Percentiles rank a stretch among this genome's conserved stretches.
These are phyloP conservation scores for Mimas tiliae DNA, from an alignment of 2,888 invertebrate species.

Conservation along the genomic window DNA sequence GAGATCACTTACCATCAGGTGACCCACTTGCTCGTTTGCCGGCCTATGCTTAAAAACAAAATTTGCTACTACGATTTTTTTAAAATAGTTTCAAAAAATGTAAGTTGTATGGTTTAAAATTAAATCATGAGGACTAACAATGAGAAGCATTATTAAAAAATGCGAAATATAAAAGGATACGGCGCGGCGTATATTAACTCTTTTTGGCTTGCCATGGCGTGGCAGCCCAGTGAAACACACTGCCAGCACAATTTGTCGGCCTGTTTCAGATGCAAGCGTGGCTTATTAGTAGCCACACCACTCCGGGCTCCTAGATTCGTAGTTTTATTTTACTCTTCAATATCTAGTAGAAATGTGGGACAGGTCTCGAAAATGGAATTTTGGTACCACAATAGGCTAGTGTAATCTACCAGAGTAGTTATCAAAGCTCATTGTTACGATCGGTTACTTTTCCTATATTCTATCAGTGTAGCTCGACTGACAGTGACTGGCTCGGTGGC, in stretches of 20 bases:
- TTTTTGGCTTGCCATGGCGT: neutral
- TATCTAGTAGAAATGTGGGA: neutral
- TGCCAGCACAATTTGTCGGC: constrained; percentile 42
- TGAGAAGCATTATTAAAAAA: too few relatives aligned
- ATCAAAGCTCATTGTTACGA: too few relatives aligned
- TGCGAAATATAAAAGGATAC: neutral
- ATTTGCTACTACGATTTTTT: too few relatives aligned
- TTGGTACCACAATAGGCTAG: neutral
- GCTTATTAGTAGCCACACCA: neutral
- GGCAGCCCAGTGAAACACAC: neutral
- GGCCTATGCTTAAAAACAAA: too few relatives aligned
- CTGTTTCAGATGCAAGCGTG: constrained; percentile 41
- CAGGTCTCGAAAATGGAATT: constrained; percentile 16
- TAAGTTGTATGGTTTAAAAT: too few relatives aligned
- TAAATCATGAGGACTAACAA: too few relatives aligned
- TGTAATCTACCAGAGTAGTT: neutral
- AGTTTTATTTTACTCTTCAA: constrained; percentile 20
- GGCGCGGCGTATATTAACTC: constrained; percentile 10
- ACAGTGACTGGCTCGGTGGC: too few relatives aligned
- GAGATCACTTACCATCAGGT: too few relatives aligned
- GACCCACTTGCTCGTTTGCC: too few relatives aligned
- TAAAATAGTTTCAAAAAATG: too few relatives aligned
- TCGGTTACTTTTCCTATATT: too few relatives aligned
- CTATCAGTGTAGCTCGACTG: too few relatives aligned
- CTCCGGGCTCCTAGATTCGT: neutral